Conservation (phyloP, 2,113 vertebrate genomes). For the Mobula hypostoma region DNA sequence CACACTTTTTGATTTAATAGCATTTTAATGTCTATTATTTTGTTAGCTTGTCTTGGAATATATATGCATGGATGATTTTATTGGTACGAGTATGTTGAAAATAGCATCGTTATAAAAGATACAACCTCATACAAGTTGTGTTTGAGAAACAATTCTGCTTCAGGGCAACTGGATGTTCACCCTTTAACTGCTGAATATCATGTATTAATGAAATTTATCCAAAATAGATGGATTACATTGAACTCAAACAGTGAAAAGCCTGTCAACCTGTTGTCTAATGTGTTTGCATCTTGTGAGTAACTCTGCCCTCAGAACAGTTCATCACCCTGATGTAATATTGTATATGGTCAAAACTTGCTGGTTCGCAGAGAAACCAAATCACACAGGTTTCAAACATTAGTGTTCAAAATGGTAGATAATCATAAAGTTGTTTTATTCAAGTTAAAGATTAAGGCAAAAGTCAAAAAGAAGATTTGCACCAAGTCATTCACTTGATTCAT, state of each 20-base stretch:
- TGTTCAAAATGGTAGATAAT: background rate
- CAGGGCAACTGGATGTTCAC: background rate
- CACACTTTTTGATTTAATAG: background rate
- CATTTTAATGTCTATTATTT: constrained; percentile 21
- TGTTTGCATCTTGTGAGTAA: background rate
- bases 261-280: background rate
- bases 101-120: background rate
- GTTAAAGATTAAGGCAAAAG: background rate
- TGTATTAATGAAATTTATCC: background rate
- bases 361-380: background rate
- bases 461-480: background rate
- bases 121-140: background rate
- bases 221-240: background rate
- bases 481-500: background rate
- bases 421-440: background rate
- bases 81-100: background rate
- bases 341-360: background rate
- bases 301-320: background rate
- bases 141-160: background rate
- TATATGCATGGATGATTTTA: constrained; percentile 21
- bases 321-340: background rate
- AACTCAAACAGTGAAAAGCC: background rate
- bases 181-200: background rate
- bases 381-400: background rate
- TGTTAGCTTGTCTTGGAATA: constrained; percentile 19